Evolutionary conservation across 1,140 invertebrate species (phyloP).

Genomic region (Holcopasites calliopsidis): DNA sequence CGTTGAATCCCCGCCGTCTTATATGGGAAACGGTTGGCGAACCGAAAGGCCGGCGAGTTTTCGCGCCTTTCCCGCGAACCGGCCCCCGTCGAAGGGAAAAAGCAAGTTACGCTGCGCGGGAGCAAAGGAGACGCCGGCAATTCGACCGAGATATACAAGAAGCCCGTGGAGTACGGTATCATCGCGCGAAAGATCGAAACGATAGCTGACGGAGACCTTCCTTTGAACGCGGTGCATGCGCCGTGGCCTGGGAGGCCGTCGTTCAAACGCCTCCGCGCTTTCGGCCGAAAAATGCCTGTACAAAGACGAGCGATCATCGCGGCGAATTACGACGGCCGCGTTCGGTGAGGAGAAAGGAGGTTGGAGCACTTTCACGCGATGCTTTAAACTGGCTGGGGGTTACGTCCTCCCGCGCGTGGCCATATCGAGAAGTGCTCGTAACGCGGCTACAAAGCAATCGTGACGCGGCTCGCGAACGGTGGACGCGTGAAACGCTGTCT

Average conservation of each 20-base stretch:
- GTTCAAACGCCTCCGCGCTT: constrained; percentile 5
- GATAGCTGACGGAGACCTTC: not conserved
- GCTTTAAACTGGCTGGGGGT: not conserved
- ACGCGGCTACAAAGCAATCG: not conserved
- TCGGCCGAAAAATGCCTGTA: not conserved
- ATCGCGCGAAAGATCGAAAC: constrained; percentile 20
- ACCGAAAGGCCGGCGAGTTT: not conserved
- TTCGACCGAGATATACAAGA: not conserved
- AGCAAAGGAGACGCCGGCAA: not conserved
- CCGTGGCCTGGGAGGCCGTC: not conserved
- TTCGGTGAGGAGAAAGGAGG: constrained; percentile 32
- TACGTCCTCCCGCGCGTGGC: not conserved
- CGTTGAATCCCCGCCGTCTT: no score
- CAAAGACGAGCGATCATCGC: not conserved
- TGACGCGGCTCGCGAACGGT: not conserved
- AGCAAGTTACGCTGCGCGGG: constrained; percentile 37
- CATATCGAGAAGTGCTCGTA: not conserved
- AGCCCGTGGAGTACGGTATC: not conserved
- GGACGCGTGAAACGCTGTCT: no score
- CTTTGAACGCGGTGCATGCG: not conserved
- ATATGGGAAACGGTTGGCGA: no score
- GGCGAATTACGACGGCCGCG: not conserved
- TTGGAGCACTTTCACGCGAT: constrained; percentile 31
- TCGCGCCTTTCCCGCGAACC: constrained; percentile 28
- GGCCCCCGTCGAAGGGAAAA: not conserved